Evolutionary conservation across 2,113 vertebrate species (phyloP).

Genomic region (Elgaria multicarinata): DNA sequence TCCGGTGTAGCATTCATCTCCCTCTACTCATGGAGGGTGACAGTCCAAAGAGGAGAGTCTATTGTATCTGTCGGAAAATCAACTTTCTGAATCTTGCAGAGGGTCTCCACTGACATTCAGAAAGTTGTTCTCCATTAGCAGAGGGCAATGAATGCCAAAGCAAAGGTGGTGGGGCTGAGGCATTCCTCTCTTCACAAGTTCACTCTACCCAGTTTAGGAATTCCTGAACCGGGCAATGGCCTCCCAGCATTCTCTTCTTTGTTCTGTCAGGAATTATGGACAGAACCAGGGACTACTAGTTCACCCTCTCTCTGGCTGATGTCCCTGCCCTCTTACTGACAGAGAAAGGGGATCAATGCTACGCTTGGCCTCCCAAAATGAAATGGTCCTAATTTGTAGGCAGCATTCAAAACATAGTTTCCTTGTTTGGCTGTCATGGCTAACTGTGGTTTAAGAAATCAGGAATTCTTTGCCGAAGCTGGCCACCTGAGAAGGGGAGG

Average conservation of each 20-base stretch:
- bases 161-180: no score
- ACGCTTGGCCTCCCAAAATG: neutral
- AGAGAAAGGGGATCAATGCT: neutral
- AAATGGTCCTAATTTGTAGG: neutral
- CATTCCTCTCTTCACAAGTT: no score
- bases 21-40: no score
- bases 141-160: no score
- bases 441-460: neutral
- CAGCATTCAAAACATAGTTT: neutral
- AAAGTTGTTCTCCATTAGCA: no score
- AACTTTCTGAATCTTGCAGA: no score
- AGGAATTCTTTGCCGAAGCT: neutral
- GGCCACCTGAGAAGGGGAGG: no score
- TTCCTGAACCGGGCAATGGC: neutral
- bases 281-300: neutral
- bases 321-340: neutral
- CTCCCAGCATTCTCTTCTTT: neutral
- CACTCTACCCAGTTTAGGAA: no score
- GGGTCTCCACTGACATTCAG: no score
- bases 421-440: neutral
- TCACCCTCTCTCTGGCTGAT: neutral
- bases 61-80: no score
- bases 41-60: no score
- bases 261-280: neutral
- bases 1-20: no score